Evolutionary conservation across 2,888 invertebrate genomes (phyloP), one percentile per base, ranked within the genome.

Genomic region (Embidobia sp.): DNA sequence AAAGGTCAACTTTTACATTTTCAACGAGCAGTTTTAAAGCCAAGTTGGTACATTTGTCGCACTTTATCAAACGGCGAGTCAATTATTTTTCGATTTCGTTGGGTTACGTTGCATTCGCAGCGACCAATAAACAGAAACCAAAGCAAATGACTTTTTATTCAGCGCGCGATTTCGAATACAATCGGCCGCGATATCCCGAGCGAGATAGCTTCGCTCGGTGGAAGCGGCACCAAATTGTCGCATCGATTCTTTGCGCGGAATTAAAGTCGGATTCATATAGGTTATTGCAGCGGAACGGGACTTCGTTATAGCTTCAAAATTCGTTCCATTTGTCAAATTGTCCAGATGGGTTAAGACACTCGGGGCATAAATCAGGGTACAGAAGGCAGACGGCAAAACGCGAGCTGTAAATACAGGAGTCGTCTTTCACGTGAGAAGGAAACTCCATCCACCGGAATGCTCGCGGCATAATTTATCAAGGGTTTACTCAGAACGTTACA

Each of bases 381-480:
- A 51, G 59, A 53, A 66, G 37, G 19, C 55, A 59, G 22, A n/a
- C 18, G 33, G 48, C 70, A 55, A 70, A 76, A 66, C 64, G 70
- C 15, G 55, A 63, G 35, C 31, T 27, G 29, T n/a, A 67, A 73
- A 77, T 37, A 73, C 63, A 51, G 64, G 27, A 73, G 27, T 64
- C 44, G 57, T 49, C 57, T 66, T 66, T 59, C 57, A 70, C 66
- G 59, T 40, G 64, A 64, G 53, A 35, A 59, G 64, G 27, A 55
- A 64, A 70, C 61, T 64, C 57, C 75, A 76, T 76, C 79, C 74
- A 66, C 53, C 75, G 79, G 73, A 80, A 81, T 78, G 79, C 76
- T 79, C 78, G 70, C 73, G 75, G 80, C 79, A 81, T 80, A 81
- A 81, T 81, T 81, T 79, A 81, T 81, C 80, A 79, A 78, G 76